phyloP scores from a whole-genome alignment of 2,888 invertebrate genomes.

The Heterodera filipjevi region DNA sequence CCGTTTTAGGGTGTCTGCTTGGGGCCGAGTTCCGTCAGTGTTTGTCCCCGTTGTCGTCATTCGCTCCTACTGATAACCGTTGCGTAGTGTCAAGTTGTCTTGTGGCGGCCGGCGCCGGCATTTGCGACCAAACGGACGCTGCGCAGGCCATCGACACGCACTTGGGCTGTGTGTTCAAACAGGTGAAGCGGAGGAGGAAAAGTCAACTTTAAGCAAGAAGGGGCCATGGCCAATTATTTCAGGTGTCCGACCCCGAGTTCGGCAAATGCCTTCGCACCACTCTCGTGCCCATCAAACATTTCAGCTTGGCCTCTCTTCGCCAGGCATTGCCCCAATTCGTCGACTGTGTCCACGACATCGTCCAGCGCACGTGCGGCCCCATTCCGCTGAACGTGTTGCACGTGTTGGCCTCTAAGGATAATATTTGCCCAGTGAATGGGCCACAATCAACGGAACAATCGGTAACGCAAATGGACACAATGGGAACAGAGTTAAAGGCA shows the following conservation, averaged over 20 bases:
- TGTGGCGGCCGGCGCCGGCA: slow-evolving; percentile 56
- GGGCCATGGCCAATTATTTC: background rate
- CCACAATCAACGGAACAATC: background rate
- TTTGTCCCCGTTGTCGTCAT: background rate
- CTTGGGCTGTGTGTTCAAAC: slow-evolving; percentile 56
- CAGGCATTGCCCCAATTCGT: slow-evolving; percentile 58
- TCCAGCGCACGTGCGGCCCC: slow-evolving; percentile 57
- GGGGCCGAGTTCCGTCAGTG: slow-evolving; percentile 50
- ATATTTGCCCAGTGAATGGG: slow-evolving; percentile 40
- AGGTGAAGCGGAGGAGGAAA: slow-evolving; percentile 32
- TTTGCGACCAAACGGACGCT: slow-evolving; percentile 58
- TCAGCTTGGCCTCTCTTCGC: slow-evolving; percentile 53
- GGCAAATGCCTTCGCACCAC: slow-evolving; percentile 61
- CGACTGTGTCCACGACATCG: slow-evolving; percentile 58
- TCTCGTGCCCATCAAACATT: slow-evolving; percentile 58
- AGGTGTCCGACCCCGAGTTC: slow-evolving; percentile 54
- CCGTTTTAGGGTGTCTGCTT: slow-evolving; percentile 50
- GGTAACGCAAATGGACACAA: background rate
- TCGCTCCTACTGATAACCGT: slow-evolving; percentile 3
- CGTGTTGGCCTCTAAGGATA: slow-evolving; percentile 42
- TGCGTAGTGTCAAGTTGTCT: slow-evolving; percentile 60
- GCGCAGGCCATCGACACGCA: slow-evolving; percentile 60
- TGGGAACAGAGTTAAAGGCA: slow-evolving; percentile 31
- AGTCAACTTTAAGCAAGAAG: background rate
- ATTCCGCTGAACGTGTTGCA: slow-evolving; percentile 51